Evolutionary conservation across 2,797 vertebrate genomes (phyloP).

Genomic region (Sebastes iracundus): DNA sequence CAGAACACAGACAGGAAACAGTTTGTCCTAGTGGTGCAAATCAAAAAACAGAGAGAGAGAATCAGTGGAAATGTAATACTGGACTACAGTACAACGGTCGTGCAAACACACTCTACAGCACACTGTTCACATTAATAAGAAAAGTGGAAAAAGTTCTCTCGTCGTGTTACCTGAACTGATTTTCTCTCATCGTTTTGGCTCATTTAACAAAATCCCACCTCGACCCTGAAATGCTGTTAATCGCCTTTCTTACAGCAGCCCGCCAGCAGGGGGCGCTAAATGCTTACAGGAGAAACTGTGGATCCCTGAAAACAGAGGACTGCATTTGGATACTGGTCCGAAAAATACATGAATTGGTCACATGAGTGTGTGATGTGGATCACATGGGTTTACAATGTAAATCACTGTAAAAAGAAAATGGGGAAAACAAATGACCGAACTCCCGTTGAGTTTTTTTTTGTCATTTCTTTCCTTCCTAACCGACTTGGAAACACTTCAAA

Average conservation of each 20-base stretch:
- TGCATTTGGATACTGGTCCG: constrained; percentile 19
- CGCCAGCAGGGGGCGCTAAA: constrained; percentile 40
- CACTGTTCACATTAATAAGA: constrained; percentile 46
- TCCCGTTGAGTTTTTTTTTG: neutral
- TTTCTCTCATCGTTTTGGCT: constrained; percentile 35
- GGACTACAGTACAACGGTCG: constrained; percentile 30
- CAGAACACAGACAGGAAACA: constrained; percentile 6
- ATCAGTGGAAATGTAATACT: constrained; percentile 32
- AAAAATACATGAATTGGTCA: neutral
- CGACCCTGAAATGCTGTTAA: neutral
- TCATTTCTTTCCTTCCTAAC: neutral
- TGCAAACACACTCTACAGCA: neutral
- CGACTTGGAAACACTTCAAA: neutral
- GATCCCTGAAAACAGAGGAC: constrained; percentile 10
- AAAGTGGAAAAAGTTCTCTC: constrained; percentile 1
- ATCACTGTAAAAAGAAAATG: neutral
- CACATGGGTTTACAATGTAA: neutral
- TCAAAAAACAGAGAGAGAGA: neutral
- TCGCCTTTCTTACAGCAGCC: neutral
- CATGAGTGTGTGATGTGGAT: neutral
- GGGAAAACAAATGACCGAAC: neutral
- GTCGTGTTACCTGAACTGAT: neutral
- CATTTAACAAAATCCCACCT: neutral
- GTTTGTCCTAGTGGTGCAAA: constrained; percentile 9
- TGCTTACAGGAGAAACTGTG: neutral